Evolutionary conservation across 2,888 invertebrate species (phyloP), one percentile per base, ranked within the genome.

Genomic region (Onthophagus sagittarius): DNA sequence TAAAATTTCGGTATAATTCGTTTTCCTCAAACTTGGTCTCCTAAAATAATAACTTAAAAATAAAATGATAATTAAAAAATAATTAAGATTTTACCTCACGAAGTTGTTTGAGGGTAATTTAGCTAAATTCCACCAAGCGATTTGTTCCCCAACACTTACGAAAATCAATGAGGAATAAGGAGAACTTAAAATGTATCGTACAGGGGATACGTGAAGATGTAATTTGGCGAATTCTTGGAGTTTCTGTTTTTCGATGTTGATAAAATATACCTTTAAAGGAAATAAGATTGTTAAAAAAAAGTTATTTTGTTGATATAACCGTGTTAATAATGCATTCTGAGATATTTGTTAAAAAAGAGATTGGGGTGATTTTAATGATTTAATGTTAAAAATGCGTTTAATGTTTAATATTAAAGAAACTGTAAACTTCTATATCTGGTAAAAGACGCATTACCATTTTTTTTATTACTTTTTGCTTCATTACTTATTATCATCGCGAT

Each of bases 101-200:
- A 33, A 62, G 69, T 15, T 64, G 33, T 31, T 23, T 69, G 32
- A 15, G 0, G 76, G 78, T 13, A 79, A 14, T 73, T 78, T 78
- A 31, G 75, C 76, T 33, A 80, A 74, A 78, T 89, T 87, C 90
- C 90, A 90, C 88, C 88, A 90, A 0, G 88, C 88, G 31, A 90
- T 86, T 81, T 89, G 89, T 0, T 89, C 85, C 0, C 88, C 89
- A 82, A 89, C 85, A 15, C 88, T 88, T 5, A 89, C 86, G 53
- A 90, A 82, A 33, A 90, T 80, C 0, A 85, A 83, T 0, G 84
- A 85, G 0, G 88, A 86, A 0, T 85, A 82, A 0, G 88, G 88
- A 0, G 89, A 88, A 84, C 90, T 90, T 3, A 85, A 77, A 83
- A 90, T 78, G 81, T 86, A 79, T 39, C 88, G 86, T 5, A 90